Percentiles rank a stretch among this genome's conserved stretches.
Evolutionary conservation across 2,797 vertebrate genomes (phyloP).

Genomic region (Synaphobranchus kaupii): DNA sequence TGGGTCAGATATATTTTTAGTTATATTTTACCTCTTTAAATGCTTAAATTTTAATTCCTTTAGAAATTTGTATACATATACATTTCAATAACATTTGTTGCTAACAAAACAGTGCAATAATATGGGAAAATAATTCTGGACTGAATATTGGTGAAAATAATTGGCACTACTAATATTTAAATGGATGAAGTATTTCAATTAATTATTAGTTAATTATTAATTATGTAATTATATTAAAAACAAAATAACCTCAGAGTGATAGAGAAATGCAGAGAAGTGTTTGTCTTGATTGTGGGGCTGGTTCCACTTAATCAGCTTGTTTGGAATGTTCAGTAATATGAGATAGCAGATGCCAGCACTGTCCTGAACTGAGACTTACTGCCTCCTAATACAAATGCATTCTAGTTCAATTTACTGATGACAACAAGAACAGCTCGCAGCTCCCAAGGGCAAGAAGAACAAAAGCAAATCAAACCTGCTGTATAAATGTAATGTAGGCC

Average conservation of each 20-base stretch:
- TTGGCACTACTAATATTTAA: too few relatives aligned
- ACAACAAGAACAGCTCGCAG: constrained; percentile 29
- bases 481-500: neutral
- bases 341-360: constrained; percentile 65
- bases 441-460: constrained; percentile 39
- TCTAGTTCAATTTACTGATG: constrained; percentile 33
- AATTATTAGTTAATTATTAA: too few relatives aligned
- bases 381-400: constrained; percentile 21
- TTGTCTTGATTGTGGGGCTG: constrained; percentile 56
- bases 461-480: neutral
- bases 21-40: too few relatives aligned
- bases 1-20: too few relatives aligned
- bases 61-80: too few relatives aligned
- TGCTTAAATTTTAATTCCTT: too few relatives aligned
- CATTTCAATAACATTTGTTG: too few relatives aligned
- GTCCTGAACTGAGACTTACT: constrained; percentile 65
- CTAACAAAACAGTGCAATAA: too few relatives aligned
- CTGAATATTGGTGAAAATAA: too few relatives aligned
- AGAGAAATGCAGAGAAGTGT: constrained; percentile 53
- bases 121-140: too few relatives aligned
- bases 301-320: constrained; percentile 69
- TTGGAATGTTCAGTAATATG: constrained; percentile 68
- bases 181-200: too few relatives aligned
- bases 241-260: constrained; percentile 1
- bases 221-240: too few relatives aligned